Base-by-base conservation (phyloP, 1,140 invertebrate species). In the Drosophila ananassae region DNA sequence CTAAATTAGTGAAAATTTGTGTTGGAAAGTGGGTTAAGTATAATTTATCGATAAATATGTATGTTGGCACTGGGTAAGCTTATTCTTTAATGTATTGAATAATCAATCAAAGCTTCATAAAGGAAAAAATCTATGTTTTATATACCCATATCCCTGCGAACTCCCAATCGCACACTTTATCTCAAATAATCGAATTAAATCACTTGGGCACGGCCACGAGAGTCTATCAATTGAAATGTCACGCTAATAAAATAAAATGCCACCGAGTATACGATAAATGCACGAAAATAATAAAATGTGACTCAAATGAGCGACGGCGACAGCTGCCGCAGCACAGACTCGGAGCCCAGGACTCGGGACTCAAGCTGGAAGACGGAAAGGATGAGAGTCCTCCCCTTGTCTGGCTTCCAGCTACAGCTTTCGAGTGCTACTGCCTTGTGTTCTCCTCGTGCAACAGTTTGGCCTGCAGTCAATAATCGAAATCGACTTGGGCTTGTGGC, bases 241-340 rank as follows among this genome's bases (percentile, higher is more conserved):
- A 74, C 68, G 79, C 79, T 89, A 89, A 89, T 89, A 89, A 89
- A 89, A 89, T 89, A 83, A 89, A 89, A 89, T 79, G 83, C 62
- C 72, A 82, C 61, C 62, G 50, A 75, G 59, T 71, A 77, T 67
- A 89, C 82, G 82, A 87, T 82, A 89, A 83, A 89, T 89, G 83
- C 83, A 79, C 76, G 63, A 89, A 89, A 89, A 89, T 89, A 89
- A 89, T 89, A 89, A 89, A 89, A 89, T 89, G 83, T 87, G 83
- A 74, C 83, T 73, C 75, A 89, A 89, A 89, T 89, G 79, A 89
- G 83, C 79, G 67, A 83, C 71, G 34, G 72, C 78, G 83, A 87
- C 75, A 66, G 69, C 51, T 59, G 64, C 73, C 17, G 44, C 21
- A 24, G 44, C 77, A 69, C 66, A 68, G 64, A 68, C 59, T 54